A percentile compares a stretch with the other conserved stretches of the same genome.
These are phyloP conservation scores for Helleia helle DNA, from an alignment of 2,888 invertebrate genomes.

Conservation along the genomic window DNA sequence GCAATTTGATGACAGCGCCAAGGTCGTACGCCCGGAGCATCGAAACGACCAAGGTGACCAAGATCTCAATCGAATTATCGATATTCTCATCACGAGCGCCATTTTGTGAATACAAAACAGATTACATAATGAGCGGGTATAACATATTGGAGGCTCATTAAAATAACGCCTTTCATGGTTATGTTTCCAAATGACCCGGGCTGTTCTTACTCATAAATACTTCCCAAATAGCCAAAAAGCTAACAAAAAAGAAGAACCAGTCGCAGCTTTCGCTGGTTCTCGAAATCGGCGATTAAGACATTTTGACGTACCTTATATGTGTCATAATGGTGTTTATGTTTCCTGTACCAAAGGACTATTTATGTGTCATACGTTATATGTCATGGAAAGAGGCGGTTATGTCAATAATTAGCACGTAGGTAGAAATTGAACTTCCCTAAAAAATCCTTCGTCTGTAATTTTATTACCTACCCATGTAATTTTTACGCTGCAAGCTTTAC, in stretches of 20 bases:
- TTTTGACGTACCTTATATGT: background rate
- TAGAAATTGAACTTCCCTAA: too few species aligned
- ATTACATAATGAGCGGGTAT: background rate
- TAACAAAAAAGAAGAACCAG: background rate
- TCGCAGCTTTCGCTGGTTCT: background rate
- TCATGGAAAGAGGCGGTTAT: too few species aligned
- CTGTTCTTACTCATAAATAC: too few species aligned
- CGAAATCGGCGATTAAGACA: constrained; percentile 2
- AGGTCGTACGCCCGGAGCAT: constrained; percentile 13
- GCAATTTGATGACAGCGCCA: constrained; percentile 16
- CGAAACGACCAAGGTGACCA: constrained; percentile 7
- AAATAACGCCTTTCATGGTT: background rate
- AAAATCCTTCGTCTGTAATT: too few species aligned
- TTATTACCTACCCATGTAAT: too few species aligned
- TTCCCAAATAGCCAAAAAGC: too few species aligned
- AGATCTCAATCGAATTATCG: constrained; percentile 8
- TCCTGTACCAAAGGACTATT: too few species aligned
- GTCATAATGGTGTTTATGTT: too few species aligned
- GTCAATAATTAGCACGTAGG: too few species aligned
- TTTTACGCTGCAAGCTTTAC: too few species aligned
- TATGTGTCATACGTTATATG: too few species aligned
- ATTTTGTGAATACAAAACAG: constrained; percentile 4
- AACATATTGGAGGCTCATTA: background rate
- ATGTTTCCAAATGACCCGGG: background rate
- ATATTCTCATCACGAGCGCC: constrained; percentile 5